These are phyloP conservation scores for Watsonalla cultraria DNA, from an alignment of 2,888 invertebrate species.

Conservation along the genomic window DNA sequence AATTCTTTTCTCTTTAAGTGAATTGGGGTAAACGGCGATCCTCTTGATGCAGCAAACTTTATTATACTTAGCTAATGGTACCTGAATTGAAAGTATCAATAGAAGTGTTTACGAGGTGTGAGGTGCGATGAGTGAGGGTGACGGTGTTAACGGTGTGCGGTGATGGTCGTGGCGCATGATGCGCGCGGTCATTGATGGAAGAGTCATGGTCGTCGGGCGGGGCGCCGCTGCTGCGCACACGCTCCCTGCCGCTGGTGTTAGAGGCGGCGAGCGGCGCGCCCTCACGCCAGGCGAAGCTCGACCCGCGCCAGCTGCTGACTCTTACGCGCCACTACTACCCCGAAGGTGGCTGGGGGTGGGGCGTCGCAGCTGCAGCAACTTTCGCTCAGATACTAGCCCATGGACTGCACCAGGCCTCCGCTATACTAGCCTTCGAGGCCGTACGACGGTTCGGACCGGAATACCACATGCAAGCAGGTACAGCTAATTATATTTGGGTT, in stretches of 20 bases:
- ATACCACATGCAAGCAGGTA: conserved; percentile 82
- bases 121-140: conserved; percentile 55
- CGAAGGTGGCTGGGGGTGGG: conserved; percentile 94
- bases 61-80: conserved; percentile 4
- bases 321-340: conserved; percentile 91
- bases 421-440: conserved; percentile 79
- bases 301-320: conserved; percentile 80
- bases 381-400: conserved; percentile 86
- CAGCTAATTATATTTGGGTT: conserved; percentile 18
- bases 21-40: conserved; percentile 13
- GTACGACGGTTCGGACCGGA: conserved; percentile 79
- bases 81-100: conserved; percentile 3
- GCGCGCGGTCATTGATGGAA: conserved; percentile 74
- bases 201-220: conserved; percentile 78
- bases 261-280: conserved; percentile 72
- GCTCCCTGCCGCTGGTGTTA: conserved; percentile 82
- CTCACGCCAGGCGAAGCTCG: conserved; percentile 68
- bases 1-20: not conserved
- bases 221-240: conserved; percentile 81
- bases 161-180: conserved; percentile 67
- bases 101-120: conserved; percentile 29
- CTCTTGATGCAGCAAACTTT: conserved; percentile 6
- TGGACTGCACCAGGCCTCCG: conserved; percentile 85
- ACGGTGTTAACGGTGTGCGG: conserved; percentile 47
- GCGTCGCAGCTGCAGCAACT: conserved; percentile 84